Evolutionary conservation across 2,888 invertebrate species (phyloP).

Genomic region (Eilema sororculum): DNA sequence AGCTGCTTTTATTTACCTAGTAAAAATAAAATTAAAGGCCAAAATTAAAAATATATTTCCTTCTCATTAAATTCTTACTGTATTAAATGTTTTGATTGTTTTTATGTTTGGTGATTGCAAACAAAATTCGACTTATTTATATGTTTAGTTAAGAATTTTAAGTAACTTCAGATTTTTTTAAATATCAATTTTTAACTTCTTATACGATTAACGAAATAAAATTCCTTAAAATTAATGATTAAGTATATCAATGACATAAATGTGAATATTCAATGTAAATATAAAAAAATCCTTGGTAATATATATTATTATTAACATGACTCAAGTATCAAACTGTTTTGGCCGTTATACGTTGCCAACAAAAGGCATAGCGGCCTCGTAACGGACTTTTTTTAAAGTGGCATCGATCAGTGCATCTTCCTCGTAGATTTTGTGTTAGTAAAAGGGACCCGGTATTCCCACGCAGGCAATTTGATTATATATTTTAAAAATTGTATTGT

Average conservation of each 20-base stretch:
- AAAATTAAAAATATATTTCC: no score
- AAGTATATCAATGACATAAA: no score
- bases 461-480: conserved; percentile 64
- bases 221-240: no score
- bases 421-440: conserved; percentile 67
- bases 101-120: no score
- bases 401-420: conserved; percentile 77
- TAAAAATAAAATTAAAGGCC: no score
- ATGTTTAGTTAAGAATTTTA: no score
- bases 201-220: not conserved
- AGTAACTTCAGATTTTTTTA: no score
- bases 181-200: not conserved
- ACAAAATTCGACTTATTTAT: no score
- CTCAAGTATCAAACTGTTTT: conserved; percentile 62
- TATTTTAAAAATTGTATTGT: conserved; percentile 22
- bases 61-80: no score
- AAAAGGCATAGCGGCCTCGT: conserved; percentile 79
- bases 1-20: not conserved
- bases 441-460: conserved; percentile 67
- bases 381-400: conserved; percentile 78
- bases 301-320: not conserved
- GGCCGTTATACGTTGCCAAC: conserved; percentile 61
- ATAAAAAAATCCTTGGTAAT: no score
- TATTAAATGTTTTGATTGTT: no score
- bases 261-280: no score